Percentiles rank a stretch among this genome's conserved stretches.
phyloP scores from a whole-genome alignment of 37 sponge, comb jelly and placozoan genomes.

The Ephydatia muelleri region DNA sequence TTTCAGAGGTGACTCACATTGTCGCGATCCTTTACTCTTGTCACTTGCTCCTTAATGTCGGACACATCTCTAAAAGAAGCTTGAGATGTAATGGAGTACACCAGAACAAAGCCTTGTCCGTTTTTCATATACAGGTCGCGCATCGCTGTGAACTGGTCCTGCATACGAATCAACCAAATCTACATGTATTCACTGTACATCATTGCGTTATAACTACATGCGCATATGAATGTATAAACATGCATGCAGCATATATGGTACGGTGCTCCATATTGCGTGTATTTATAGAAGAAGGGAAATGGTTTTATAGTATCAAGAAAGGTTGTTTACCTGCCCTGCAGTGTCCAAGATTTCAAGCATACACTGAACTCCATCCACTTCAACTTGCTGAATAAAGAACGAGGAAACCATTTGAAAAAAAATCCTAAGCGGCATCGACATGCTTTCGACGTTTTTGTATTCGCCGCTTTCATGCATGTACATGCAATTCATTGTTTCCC shows the following conservation, averaged over 20 bases:
- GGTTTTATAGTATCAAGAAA: too few species aligned
- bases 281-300: too few species aligned
- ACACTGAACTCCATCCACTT: neutral
- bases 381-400: neutral
- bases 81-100: slow-evolving; percentile 97
- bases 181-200: neutral
- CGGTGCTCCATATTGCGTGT: too few species aligned
- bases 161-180: neutral
- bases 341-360: slow-evolving; percentile 46
- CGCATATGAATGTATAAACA: slow-evolving; percentile 13
- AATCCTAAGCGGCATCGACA: neutral
- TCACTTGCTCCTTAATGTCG: slow-evolving; percentile 94
- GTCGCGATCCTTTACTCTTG: slow-evolving; percentile 95
- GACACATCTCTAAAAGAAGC: slow-evolving; percentile 94
- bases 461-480: too few species aligned
- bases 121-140: slow-evolving; percentile 99
- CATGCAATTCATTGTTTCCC: neutral
- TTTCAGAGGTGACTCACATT: slow-evolving; percentile 65
- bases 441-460: too few species aligned
- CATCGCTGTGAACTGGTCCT: slow-evolving; percentile 99
- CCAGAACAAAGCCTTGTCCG: slow-evolving; percentile 98
- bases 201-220: neutral
- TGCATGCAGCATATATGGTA: too few species aligned
- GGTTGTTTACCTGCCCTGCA: slow-evolving; percentile 78
- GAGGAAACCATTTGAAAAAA: neutral